Base-by-base conservation (phyloP, 30 jellyfish, hydroid and myxozoan genomes). In the Aurelia coerulea region DNA sequence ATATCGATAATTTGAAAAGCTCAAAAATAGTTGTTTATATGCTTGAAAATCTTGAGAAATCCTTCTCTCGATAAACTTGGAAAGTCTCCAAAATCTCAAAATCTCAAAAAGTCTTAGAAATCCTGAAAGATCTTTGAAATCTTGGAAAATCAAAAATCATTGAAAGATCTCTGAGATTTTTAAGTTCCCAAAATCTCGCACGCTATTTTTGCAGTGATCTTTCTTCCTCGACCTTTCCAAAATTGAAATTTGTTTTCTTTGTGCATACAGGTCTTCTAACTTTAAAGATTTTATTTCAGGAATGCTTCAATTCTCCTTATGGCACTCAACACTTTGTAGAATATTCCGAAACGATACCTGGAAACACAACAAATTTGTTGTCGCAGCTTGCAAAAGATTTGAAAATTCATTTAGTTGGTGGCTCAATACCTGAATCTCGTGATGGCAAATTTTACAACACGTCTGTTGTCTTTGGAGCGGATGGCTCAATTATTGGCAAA, bases 341-440 rank as follows among this genome's bases (percentile, higher is more conserved):
- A 63, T 78, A 91, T 73, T 90, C 98, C 0, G 98, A 91, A 78
- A 52, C 62, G 50, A 84, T 91, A 33, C 98, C 98, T 11, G 98
- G 98, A n/a, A 94, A 91, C 17, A 68, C 98, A 33, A 68, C 93
- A 35, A 71, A 91, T 9, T 12, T 80, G 60, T 63, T 91, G 58
- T 69, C 96, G 13, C 5, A 63, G 15, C 17, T 78, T 23, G 98
- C 98, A 62, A 84, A 73, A 65, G 93, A 86, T 9, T 76, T 51
- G 1, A 10, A 91, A 52, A 63, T 91, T 37, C 87, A 91, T 63
- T 12, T 91, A 10, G 75, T 86, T 78, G 98, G 98, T 1, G 98
- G 98, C 2, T 85, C 98, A 6, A 79, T 91, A 31, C 96, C 93
- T 0, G 98, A 91, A 74, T 18, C 74, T 46, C 85, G 78, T 15